Percentiles rank a stretch among this genome's conserved stretches.
Conservation (phyloP, 2,113 vertebrate species). For the Phalacrocorax carbo region DNA sequence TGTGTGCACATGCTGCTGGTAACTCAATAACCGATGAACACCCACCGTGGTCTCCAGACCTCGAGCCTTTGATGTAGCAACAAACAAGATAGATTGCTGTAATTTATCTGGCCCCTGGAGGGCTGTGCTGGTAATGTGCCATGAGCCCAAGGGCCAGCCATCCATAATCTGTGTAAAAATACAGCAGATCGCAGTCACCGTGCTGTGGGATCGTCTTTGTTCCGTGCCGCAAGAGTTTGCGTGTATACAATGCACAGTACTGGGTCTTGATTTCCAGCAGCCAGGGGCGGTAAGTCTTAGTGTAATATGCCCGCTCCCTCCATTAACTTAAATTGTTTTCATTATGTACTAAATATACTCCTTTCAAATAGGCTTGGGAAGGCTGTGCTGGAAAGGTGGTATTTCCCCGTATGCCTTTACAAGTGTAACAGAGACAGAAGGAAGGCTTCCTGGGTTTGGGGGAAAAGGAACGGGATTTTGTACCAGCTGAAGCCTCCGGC, state of each 20-base stretch:
- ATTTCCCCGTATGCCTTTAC: neutral
- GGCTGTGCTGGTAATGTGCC: slow-evolving; percentile 51
- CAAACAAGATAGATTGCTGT: slow-evolving; percentile 63
- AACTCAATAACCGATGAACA: slow-evolving; percentile 58
- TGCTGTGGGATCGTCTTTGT: slow-evolving; percentile 7
- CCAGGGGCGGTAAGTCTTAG: neutral
- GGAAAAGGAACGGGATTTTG: neutral
- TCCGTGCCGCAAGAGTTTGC: neutral
- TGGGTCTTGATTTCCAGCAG: neutral
- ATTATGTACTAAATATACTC: neutral
- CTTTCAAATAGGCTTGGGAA: neutral
- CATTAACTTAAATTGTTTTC: neutral
- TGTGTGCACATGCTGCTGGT: slow-evolving; percentile 37
- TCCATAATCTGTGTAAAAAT: slow-evolving; percentile 57
- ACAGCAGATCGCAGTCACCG: neutral
- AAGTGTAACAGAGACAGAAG: accelerated
- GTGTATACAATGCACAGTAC: accelerated
- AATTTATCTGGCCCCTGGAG: slow-evolving; percentile 60
- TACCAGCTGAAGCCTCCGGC: neutral
- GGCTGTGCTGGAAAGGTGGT: accelerated
- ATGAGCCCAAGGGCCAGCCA: slow-evolving; percentile 50
- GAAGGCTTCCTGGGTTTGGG: neutral
- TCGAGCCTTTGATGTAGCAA: slow-evolving; percentile 46
- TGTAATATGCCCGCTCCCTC: neutral
- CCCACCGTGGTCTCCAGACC: slow-evolving; percentile 56